Evolutionary conservation across 2,888 invertebrate species (phyloP).

Genomic region (Polietes domitor): DNA sequence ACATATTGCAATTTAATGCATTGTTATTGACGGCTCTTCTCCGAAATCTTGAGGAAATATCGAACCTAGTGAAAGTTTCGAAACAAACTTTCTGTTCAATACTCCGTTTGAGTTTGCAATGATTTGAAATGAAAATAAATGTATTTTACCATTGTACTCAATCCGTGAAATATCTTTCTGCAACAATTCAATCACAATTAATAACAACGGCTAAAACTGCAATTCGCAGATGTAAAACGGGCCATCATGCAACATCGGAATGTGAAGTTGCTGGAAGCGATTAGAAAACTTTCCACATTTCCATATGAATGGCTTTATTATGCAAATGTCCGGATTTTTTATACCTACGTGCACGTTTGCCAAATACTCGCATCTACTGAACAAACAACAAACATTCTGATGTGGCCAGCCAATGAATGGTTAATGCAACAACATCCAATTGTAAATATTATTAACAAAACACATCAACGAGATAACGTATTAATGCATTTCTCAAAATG

Average conservation of each 20-base stretch:
- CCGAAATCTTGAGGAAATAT: too few species aligned
- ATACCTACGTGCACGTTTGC: not conserved
- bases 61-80: too few species aligned
- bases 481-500: slow-evolving; percentile 58
- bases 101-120: slow-evolving; percentile 24
- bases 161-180: slow-evolving; percentile 1
- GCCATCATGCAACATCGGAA: slow-evolving; percentile 4
- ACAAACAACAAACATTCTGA: not conserved
- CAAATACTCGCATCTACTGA: not conserved
- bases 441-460: slow-evolving; percentile 46
- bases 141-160: not conserved
- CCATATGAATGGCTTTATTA: slow-evolving; percentile 65
- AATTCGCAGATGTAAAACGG: slow-evolving; percentile 16
- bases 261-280: slow-evolving; percentile 42
- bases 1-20: too few species aligned
- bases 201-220: slow-evolving; percentile 43
- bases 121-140: slow-evolving; percentile 31
- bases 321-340: slow-evolving; percentile 55
- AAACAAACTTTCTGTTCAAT: too few species aligned
- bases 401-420: not conserved
- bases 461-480: slow-evolving; percentile 33
- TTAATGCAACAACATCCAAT: slow-evolving; percentile 7
- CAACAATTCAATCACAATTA: slow-evolving; percentile 51
- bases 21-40: too few species aligned
- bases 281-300: slow-evolving; percentile 65